phyloP scores from a whole-genome alignment of 2,888 invertebrate genomes.

The Siphonodentalium dalli region DNA sequence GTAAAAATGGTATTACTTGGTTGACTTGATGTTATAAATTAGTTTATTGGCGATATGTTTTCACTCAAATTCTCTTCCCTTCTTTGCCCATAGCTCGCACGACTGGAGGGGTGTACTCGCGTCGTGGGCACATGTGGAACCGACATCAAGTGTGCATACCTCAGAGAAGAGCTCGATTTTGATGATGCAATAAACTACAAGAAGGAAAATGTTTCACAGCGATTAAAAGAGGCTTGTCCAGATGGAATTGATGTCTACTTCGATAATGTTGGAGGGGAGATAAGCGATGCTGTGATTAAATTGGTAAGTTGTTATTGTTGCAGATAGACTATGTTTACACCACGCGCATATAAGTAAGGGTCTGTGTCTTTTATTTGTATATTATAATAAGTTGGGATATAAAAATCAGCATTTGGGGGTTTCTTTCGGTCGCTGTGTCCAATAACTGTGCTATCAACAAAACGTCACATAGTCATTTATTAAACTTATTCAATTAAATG shows the following conservation, averaged over 20 bases:
- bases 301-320: slow-evolving; percentile 40
- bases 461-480: no score
- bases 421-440: no score
- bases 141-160: slow-evolving; percentile 57
- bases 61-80: slow-evolving; percentile 1
- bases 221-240: slow-evolving; percentile 52
- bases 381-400: no score
- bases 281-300: slow-evolving; percentile 62
- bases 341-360: no score
- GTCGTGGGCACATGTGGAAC: slow-evolving; percentile 66
- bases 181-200: slow-evolving; percentile 64
- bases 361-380: no score
- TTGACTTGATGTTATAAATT: background rate
- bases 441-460: no score
- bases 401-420: no score
- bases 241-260: slow-evolving; percentile 64
- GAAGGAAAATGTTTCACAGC: slow-evolving; percentile 47
- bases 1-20: background rate
- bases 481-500: no score
- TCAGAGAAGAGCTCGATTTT: slow-evolving; percentile 57
- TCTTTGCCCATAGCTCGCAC: slow-evolving; percentile 51
- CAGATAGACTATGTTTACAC: no score
- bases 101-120: slow-evolving; percentile 49
- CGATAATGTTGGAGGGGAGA: slow-evolving; percentile 66
- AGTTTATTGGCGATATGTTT: no score